Conservation (phyloP, 2,797 vertebrate genomes). For the Synaphobranchus kaupii region DNA sequence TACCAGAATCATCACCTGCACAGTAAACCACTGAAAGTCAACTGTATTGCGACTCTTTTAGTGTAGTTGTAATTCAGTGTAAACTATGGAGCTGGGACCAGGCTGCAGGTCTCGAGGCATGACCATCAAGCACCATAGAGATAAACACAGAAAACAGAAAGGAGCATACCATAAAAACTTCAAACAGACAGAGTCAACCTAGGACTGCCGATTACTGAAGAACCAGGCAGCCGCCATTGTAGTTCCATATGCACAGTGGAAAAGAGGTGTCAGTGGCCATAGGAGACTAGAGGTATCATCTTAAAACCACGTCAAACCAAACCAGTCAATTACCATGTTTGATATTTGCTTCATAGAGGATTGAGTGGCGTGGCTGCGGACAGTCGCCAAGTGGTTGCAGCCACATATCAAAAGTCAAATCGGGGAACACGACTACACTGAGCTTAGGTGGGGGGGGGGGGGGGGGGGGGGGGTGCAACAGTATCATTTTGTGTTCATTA, state of each 20-base stretch:
- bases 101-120: no score
- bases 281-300: conserved; percentile 3
- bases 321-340: background rate
- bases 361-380: background rate
- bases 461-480: conserved; percentile 73
- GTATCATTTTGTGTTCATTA: conserved; percentile 90
- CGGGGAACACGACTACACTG: conserved; percentile 18
- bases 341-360: background rate
- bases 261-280: background rate
- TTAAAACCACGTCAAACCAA: background rate
- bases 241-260: background rate
- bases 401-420: conserved; percentile 44
- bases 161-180: background rate
- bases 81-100: no score
- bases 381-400: conserved; percentile 14
- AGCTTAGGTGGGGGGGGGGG: conserved; percentile 21
- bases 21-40: background rate
- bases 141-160: background rate
- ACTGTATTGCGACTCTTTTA: background rate
- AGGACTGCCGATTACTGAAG: background rate
- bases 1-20: background rate
- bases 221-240: background rate
- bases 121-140: background rate
- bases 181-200: background rate
- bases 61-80: background rate